Evolutionary conservation across 2,888 invertebrate genomes (phyloP).

Genomic region (Antheraea yamamai): DNA sequence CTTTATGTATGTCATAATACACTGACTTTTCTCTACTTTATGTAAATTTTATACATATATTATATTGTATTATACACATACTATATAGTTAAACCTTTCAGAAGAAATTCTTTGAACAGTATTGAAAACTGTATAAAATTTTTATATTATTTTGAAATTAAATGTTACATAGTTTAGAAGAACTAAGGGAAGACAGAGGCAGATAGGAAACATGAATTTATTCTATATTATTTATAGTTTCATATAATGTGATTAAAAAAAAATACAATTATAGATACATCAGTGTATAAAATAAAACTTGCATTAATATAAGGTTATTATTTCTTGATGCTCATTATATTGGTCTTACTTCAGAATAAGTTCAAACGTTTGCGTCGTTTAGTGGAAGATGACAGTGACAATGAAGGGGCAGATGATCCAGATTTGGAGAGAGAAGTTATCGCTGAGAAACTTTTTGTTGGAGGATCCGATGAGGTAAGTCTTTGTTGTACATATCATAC

Average conservation of each 20-base stretch:
- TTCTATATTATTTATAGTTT: not conserved
- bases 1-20: no score
- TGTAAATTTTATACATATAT: no score
- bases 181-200: no score
- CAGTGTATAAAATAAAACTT: not conserved
- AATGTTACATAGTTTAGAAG: no score
- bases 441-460: conserved; percentile 93
- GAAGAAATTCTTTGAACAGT: no score
- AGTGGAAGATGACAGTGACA: conserved; percentile 95
- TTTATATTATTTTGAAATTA: no score
- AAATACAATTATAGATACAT: not conserved
- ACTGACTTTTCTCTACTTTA: no score
- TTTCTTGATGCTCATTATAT: conserved; percentile 11
- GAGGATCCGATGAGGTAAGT: conserved; percentile 87
- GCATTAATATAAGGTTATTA: conserved; percentile 8
- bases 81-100: no score
- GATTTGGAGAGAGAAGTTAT: conserved; percentile 93
- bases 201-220: no score
- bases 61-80: no score
- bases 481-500: not conserved
- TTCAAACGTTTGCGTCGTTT: conserved; percentile 92
- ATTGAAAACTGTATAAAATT: no score
- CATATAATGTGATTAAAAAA: not conserved
- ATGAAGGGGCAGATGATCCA: conserved; percentile 90
- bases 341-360: conserved; percentile 83